Evolutionary conservation across 1,140 invertebrate genomes (phyloP), one percentile per base, ranked within the genome.

Genomic region (Eupeodes corollae): DNA sequence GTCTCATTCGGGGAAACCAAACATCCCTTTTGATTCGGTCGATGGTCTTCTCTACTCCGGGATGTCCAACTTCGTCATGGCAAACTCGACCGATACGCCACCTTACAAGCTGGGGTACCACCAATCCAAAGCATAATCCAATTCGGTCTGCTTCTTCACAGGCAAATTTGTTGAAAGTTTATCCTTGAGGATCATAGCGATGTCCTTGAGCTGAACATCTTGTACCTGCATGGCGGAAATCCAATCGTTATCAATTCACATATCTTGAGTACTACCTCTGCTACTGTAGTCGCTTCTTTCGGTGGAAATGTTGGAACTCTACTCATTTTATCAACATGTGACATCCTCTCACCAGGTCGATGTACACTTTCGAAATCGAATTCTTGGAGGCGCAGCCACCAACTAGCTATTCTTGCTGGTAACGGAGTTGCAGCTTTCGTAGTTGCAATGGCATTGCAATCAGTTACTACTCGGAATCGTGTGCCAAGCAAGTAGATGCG

Each of bases 361-460:
- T n/a, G n/a, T n/a, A n/a, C n/a, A n/a, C n/a, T n/a, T n/a, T n/a
- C n/a, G n/a, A n/a, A n/a, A n/a, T n/a, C n/a, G n/a, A n/a, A n/a
- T n/a, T 48, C 47, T 33, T 48, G 40, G 5, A 43, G 30, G 12
- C 49, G 16, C 3, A 68, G 32, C 52, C 56, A 60, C 68, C 68
- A 71, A 0, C 61, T 39, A 1, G 57, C 61, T 14, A 67, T 55
- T 26, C 59, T 42, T 2, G 62, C 57, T 26, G 56, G 50, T 14
- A 50, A 18, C 15, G 18, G n/a, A 10, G 37, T 46, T 21, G 32
- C 32, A 12, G 21, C 30, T 21, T 44, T 47, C 8, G 15, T 46
- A 21, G 26, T 34, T 18, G 19, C 32, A 21, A 51, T 15, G 11
- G 40, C 19, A 48, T 48, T 37, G 31, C 51, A 52, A 30, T 52